Evolutionary conservation across 2,113 vertebrate species (phyloP).

Genomic region (Alces alces): DNA sequence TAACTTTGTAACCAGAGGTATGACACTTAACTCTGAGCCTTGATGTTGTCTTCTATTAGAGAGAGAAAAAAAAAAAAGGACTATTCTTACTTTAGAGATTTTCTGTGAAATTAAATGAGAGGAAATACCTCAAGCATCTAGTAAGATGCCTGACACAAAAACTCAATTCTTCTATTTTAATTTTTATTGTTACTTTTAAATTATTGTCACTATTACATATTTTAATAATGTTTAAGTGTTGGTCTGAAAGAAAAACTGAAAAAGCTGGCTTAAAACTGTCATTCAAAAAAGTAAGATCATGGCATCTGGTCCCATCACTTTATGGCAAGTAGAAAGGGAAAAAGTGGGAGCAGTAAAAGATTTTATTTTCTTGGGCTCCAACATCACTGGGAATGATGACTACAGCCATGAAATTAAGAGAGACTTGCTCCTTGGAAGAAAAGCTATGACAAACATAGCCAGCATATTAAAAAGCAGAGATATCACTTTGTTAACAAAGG

Average conservation of each 20-base stretch:
- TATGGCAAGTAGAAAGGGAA: not conserved
- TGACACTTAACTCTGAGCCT: not conserved
- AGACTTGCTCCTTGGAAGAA: not conserved
- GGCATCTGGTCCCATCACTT: not conserved
- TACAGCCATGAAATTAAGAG: not conserved
- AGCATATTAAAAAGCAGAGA: not conserved
- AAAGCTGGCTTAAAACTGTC: not conserved
- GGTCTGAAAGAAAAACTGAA: not conserved
- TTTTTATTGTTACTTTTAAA: not conserved
- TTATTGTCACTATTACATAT: not conserved
- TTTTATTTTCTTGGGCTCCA: not conserved
- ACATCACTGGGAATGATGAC: not conserved
- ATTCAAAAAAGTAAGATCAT: not conserved
- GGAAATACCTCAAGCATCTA: not conserved
- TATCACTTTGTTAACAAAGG: not conserved
- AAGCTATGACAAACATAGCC: not conserved
- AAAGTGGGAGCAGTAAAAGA: not conserved
- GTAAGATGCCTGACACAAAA: not conserved
- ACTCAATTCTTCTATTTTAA: not conserved
- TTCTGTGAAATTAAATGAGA: not conserved
- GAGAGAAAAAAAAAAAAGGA: not conserved
- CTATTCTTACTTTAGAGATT: not conserved
- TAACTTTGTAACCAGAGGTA: not conserved
- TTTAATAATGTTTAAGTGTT: not conserved
- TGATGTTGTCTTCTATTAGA: not conserved